Evolutionary conservation across 2,888 invertebrate genomes (phyloP), one percentile per base, ranked within the genome.

Genomic region (Palloptera scutellata): DNA sequence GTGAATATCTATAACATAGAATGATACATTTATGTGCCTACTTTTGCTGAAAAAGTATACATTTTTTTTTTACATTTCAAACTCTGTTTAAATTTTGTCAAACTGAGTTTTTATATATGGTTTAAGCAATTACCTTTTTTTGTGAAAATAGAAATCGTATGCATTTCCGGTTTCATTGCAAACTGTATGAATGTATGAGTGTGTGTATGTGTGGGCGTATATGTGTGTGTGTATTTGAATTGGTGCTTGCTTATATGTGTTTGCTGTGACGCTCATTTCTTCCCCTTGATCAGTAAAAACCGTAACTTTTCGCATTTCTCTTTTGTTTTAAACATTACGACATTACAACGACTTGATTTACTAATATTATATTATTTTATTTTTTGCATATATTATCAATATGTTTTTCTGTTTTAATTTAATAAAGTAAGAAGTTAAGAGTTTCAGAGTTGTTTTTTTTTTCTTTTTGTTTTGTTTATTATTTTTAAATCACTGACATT

Each of bases 371-470:
- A 61, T 53, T 53, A 17, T 11, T 53, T 53, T 17, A 11, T 17
- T 17, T 19, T 20, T 51, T 62, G 57, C 63, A 42, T 40, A 69
- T 62, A 41, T 63, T 55, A 58, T 48, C 70, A 13, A 51, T 61
- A 17, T n/a, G n/a, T 57, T 61, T 67, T 51, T 5, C 51, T 61
- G 30, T 66, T 68, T 78, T 75, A 76, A 76, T 77, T 76, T 77
- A 77, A 76, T 79, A 79, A 78, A 78, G 78, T 79, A 78, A 78
- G 72, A 71, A 76, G 68, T 75, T 77, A 72, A 73, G 75, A 71
- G 74, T 77, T 74, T 72, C 72, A 61, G 11, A 43, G n/a, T 30
- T 40, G 15, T 17, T 15, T 40, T 62, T 62, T 62, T 9, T 15
- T 15, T 48, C 12, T 30, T 60, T 48, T 51, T 30, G 13, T 17